Base-by-base conservation (phyloP, 2,113 vertebrate genomes). In the Acanthochromis polyacanthus region DNA sequence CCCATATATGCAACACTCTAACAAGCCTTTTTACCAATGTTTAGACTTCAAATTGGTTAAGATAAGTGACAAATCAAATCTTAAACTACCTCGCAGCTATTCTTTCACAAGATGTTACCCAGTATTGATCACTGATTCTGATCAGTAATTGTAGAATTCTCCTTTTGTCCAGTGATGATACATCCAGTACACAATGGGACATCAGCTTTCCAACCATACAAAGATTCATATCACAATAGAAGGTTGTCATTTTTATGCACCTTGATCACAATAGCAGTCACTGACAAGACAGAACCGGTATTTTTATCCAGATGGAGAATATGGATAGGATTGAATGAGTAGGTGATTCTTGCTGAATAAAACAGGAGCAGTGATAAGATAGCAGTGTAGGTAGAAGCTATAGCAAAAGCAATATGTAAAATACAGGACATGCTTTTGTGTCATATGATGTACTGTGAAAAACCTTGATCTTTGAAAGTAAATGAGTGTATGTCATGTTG, bases 361-460 rank as follows among this genome's bases (percentile, higher is more conserved):
- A 43, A 43, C 10, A 57, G 68, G 36, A 15, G 10, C 19, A 52
- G 32, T 45, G 46, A 59, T 57, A 1, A 56, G 38, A 48, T 50
- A 55, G 32, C 36, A 40, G 40, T 25, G 46, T 50, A 46, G 43
- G 36, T 22, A 53, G n/a, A 16, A 71, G 56, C 10, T 62, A 28
- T 25, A 25, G 46, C 28, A 59, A 36, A 36, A 65, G 56, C 75
- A 69, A 62, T 63, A 78, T 71, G 40, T 56, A 67, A 78, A 23
- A 62, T 38, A 46, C 1, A 60, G 36, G n/a, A 60, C 10, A 45
- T 64, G 45, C 14, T 57, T 75, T 43, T 75, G 51, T 51, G 60
- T 82, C n/a, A 75, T 25, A 57, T 57, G 43, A 52, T 60, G 36
- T 53, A 71, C 72, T 68, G 51, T 81, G 40, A 43, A 51, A 46